Evolutionary conservation across 2,888 invertebrate species (phyloP).

Genomic region (Diachrysia chrysitis): DNA sequence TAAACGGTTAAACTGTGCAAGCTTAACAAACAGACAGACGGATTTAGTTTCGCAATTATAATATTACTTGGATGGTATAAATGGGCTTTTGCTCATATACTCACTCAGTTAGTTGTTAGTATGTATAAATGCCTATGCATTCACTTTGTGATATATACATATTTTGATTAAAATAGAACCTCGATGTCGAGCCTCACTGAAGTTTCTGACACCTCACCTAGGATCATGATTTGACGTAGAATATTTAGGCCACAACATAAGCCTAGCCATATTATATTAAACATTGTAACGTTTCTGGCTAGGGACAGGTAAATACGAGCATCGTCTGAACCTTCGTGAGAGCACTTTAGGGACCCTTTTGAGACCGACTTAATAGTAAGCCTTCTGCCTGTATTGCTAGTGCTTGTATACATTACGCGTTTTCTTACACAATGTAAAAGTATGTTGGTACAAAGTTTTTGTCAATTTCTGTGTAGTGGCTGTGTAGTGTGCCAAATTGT

Average conservation of each 20-base stretch:
- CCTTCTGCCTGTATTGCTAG: constrained; percentile 28
- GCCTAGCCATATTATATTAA: not conserved
- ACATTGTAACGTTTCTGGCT: not conserved
- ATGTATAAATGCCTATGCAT: too few species aligned
- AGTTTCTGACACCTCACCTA: not conserved
- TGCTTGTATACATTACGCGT: constrained; percentile 56
- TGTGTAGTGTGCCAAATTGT: constrained; percentile 49
- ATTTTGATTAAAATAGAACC: too few species aligned
- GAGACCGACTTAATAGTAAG: constrained; percentile 10
- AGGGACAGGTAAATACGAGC: not conserved
- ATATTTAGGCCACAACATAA: not conserved
- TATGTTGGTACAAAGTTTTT: constrained; percentile 44
- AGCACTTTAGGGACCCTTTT: not conserved
- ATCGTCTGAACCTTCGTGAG: not conserved
- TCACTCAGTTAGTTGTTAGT: too few species aligned
- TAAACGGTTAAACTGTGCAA: too few species aligned
- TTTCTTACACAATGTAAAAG: constrained; percentile 39
- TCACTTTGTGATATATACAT: too few species aligned
- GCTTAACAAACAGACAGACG: too few species aligned
- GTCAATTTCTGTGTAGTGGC: constrained; percentile 29
- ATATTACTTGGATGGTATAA: too few species aligned
- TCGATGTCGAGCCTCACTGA: not conserved
- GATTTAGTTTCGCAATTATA: too few species aligned
- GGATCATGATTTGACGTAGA: not conserved
- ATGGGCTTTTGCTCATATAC: too few species aligned